Evolutionary conservation across 2,113 vertebrate species (phyloP).

Genomic region (Heterotis niloticus): DNA sequence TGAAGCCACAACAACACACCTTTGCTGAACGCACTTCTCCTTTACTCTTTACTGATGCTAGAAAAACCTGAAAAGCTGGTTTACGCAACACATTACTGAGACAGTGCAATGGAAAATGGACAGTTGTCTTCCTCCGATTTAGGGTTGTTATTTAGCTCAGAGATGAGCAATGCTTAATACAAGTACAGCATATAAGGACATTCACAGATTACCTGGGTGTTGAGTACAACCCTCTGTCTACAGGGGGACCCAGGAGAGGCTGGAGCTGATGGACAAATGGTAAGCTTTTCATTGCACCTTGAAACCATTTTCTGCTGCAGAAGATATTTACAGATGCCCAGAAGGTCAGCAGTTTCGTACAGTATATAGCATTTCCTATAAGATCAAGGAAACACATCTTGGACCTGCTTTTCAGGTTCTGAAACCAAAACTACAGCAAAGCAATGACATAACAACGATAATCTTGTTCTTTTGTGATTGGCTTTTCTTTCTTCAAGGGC

Average conservation of each 20-base stretch:
- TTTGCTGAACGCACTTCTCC: not conserved
- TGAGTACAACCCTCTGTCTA: not conserved
- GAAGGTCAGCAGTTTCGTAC: not conserved
- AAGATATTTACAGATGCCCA: not conserved
- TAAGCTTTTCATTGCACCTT: conserved; percentile 47
- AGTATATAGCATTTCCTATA: not conserved
- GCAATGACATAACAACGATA: not conserved
- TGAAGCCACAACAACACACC: not conserved
- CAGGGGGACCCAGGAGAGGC: conserved; percentile 80
- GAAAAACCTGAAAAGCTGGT: too few relatives aligned
- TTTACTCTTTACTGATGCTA: too few relatives aligned
- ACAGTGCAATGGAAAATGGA: too few relatives aligned
- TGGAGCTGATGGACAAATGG: conserved; percentile 67
- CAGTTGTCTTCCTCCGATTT: not conserved
- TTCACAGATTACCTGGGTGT: not conserved
- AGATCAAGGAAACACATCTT: too few relatives aligned
- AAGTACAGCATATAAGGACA: not conserved
- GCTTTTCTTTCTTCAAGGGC: conserved; percentile 60
- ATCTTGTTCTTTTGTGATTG: conserved; percentile 4
- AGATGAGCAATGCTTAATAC: not conserved
- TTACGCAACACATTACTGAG: too few relatives aligned
- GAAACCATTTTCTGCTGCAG: not conserved
- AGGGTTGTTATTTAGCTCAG: not conserved
- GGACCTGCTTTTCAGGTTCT: too few relatives aligned
- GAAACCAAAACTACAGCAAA: not conserved